Evolutionary conservation across 2,113 vertebrate genomes (phyloP), one percentile per base, ranked within the genome.

Genomic region (Prolemur simus): DNA sequence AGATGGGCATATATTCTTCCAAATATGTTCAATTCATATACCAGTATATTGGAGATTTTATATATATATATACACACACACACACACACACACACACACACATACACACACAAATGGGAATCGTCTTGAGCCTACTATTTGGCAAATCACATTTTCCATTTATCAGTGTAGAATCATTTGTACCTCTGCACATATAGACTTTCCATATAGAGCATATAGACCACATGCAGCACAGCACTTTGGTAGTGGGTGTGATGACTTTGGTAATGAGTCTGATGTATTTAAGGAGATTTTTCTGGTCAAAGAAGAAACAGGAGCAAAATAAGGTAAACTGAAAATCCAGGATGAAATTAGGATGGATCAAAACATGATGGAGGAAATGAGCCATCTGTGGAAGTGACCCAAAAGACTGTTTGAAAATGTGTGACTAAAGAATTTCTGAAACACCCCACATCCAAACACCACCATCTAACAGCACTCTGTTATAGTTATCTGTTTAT

Each of bases 351-450:
- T 87, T 76, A 80, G 52, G 71, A 84, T 60, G 58, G 87, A 96
- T 89, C 42, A 64, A 87, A 93, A 95, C 96, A 93, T 71, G 89
- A 78, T 71, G 89, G 96, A 91, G 78, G 80, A 93, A 91, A 92
- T 89, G 94, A 95, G 89, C 96, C 97, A 95, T 96, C 96, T 97
- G 96, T 58, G 63, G 87, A 80, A 92, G 68, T 97, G 96, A 96
- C 96, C 97, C 87, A 68, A 69, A 86, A 82, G 84, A 93, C 94
- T 89, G 91, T 82, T 82, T 23, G 66, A 91, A 96, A 97, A 96
- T 94, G 91, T 88, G 96, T 97, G 96, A 91, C 89, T 93, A 8
- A 83, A 95, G 89, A 84, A 91, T 89, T 94, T 95, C 86, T 91
- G 78, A 97, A 89, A 96, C 68, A 89, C 49, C 85, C 96, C 73